A percentile compares a stretch with the other conserved stretches of the same genome.
Conservation (phyloP, 2,888 invertebrate genomes). For the Amphiduros pacificus region DNA sequence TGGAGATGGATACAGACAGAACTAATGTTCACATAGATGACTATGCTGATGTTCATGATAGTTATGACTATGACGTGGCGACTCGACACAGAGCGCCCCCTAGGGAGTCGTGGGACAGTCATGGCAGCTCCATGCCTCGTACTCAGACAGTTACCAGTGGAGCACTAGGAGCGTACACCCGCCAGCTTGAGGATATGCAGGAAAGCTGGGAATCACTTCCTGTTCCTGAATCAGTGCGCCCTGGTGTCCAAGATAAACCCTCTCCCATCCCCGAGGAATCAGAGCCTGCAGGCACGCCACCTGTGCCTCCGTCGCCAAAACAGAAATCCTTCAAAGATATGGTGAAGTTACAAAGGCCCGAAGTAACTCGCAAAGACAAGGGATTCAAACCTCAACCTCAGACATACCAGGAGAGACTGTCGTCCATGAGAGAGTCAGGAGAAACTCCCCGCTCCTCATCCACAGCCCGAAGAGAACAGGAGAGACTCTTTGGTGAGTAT, state of each 20-base stretch:
- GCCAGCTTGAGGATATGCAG: constrained; percentile 13
- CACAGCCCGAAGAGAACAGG: constrained; percentile 33
- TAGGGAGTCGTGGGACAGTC: neutral
- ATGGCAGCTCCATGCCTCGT: neutral
- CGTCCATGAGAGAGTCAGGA: too few relatives aligned
- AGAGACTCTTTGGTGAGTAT: constrained; percentile 40
- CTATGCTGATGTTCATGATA: too few relatives aligned
- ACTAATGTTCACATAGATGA: too few relatives aligned
- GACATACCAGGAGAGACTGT: constrained; percentile 24
- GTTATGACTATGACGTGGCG: neutral
- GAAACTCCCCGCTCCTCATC: constrained; percentile 15
- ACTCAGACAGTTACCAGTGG: constrained; percentile 12
- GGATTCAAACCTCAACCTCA: constrained; percentile 2
- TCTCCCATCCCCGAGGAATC: neutral
- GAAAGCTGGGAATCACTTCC: neutral
- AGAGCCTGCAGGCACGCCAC: neutral
- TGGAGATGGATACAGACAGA: neutral
- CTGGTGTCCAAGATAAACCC: neutral
- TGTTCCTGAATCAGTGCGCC: neutral
- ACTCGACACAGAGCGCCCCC: neutral
- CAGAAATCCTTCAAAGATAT: constrained; percentile 44
- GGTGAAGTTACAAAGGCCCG: constrained; percentile 51
- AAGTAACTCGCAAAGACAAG: constrained; percentile 41
- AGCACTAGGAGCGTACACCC: constrained; percentile 14
- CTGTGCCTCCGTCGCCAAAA: constrained; percentile 28